phyloP scores from a whole-genome alignment of 2,797 vertebrate species.

The Kryptopterus vitreolus region DNA sequence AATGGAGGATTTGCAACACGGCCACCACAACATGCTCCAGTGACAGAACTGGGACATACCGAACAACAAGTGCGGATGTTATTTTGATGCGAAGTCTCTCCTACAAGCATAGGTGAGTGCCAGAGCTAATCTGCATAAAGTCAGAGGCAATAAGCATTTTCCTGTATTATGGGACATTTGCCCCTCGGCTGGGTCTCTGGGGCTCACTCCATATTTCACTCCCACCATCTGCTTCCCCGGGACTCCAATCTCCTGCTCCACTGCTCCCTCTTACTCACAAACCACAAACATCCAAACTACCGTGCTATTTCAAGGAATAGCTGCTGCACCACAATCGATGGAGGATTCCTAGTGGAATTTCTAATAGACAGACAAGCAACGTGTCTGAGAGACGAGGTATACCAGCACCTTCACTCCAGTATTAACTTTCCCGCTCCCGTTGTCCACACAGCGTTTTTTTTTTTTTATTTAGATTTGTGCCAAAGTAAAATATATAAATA shows the following conservation, averaged over 20 bases:
- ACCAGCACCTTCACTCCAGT: not conserved
- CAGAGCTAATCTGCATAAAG: constrained; percentile 34
- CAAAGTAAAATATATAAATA: not conserved
- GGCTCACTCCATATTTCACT: constrained; percentile 35
- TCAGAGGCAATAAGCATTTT: constrained; percentile 40
- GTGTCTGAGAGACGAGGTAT: constrained; percentile 5
- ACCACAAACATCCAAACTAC: constrained; percentile 38
- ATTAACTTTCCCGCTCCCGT: constrained; percentile 7
- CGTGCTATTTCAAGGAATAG: constrained; percentile 45
- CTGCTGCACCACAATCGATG: constrained; percentile 45
- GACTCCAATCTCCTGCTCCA: constrained; percentile 45
- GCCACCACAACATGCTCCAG: constrained; percentile 26
- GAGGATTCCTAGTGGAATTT: constrained; percentile 28
- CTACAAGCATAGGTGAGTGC: constrained; percentile 19
- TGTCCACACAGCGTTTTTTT: too few relatives aligned
- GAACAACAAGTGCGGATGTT: constrained; percentile 16
- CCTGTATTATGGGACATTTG: constrained; percentile 33
- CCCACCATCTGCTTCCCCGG: constrained; percentile 53
- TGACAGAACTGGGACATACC: constrained; percentile 51
- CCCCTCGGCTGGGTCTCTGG: constrained; percentile 44
- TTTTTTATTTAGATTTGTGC: not conserved
- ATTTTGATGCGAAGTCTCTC: constrained; percentile 38
- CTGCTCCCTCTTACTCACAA: constrained; percentile 48
- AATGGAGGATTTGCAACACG: constrained; percentile 47
- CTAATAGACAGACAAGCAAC: constrained; percentile 32